Conservation (phyloP, 1,140 invertebrate species). For the Pseudomyrmex pallidus region DNA sequence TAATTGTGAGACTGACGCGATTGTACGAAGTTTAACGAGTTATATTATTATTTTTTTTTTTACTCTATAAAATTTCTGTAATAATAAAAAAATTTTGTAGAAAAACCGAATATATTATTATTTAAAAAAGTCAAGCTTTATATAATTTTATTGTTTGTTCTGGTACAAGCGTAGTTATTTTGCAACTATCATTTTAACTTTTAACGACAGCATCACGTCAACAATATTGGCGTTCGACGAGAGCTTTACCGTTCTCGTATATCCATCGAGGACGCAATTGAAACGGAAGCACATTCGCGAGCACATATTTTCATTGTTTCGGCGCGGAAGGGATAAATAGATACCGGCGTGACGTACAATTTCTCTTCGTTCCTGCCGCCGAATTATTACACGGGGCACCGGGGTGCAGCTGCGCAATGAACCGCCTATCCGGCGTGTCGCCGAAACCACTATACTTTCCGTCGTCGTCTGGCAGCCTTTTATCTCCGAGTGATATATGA, state of each 20-base stretch:
- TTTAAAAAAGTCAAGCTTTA: too few species aligned
- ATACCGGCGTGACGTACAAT: constrained; percentile 51
- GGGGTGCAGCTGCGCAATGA: constrained; percentile 58
- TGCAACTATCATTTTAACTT: too few species aligned
- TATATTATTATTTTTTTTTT: too few species aligned
- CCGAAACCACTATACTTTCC: constrained; percentile 73
- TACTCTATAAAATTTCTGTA: too few species aligned
- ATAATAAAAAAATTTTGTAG: too few species aligned
- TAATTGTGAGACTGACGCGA: neutral
- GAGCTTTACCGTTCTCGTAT: neutral
- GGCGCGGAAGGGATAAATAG: constrained; percentile 23
- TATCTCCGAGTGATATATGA: constrained; percentile 74
- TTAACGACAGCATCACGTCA: too few species aligned
- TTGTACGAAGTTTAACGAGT: too few species aligned
- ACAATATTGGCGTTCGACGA: too few species aligned
- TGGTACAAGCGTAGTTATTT: too few species aligned
- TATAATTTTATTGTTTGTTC: too few species aligned
- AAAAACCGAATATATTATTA: too few species aligned
- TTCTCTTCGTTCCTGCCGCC: constrained; percentile 53
- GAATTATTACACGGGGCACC: constrained; percentile 55
- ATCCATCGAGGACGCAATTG: neutral
- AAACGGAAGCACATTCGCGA: neutral
- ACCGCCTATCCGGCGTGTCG: constrained; percentile 62
- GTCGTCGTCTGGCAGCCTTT: constrained; percentile 68
- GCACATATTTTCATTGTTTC: constrained; percentile 39